Base-by-base conservation (phyloP, 2,797 vertebrate genomes). In the Coluber constrictor region DNA sequence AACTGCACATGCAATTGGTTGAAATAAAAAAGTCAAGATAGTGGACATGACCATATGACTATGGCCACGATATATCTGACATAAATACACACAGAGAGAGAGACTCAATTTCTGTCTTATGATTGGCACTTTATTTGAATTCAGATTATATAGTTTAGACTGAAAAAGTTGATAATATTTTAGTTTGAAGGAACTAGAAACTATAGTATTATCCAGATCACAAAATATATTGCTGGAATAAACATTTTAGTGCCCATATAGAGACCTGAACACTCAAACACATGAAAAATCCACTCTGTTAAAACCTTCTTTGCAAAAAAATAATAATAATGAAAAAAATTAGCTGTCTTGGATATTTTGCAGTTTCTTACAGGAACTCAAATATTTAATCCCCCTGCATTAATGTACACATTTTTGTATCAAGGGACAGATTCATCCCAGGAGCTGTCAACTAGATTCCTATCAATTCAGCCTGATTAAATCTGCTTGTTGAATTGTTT, bases 391-490 rank as follows among this genome's bases (percentile, higher is more conserved):
- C 47, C 5, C 29, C 1, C 23, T 32, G 23, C 32, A 29, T 32
- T 74, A 79, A 43, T 79, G n/a, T 57, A 25, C 5, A 70, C 37
- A 43, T 23, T 43, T 12, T 37, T 43, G 16, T 29, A 51, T 23
- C 27, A 20, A 79, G 23, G 3, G 54, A 63, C 5, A 66, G 18
- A 55, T 90, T 25, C 56, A 61, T 83, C 7, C 18, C 13, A 83
- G 66, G 32, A 4, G 7, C 5, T 83, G 56, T 16, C 89, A 59
- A 15, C 63, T 70, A 63, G 25, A 86, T 55, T 70, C 25, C 25
- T 90, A 37, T 95, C 16, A 37, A 88, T 94, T 3, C 90, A 93
- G 56, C 18, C 91, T 23, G 90, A 59, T 51, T 27, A 5, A 86
- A 92, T 70, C 32, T 92, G 43, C 87, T 29, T 23, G 29, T 20